Evolutionary conservation across 2,113 vertebrate species (phyloP).

Genomic region (Callopanchax toddi): DNA sequence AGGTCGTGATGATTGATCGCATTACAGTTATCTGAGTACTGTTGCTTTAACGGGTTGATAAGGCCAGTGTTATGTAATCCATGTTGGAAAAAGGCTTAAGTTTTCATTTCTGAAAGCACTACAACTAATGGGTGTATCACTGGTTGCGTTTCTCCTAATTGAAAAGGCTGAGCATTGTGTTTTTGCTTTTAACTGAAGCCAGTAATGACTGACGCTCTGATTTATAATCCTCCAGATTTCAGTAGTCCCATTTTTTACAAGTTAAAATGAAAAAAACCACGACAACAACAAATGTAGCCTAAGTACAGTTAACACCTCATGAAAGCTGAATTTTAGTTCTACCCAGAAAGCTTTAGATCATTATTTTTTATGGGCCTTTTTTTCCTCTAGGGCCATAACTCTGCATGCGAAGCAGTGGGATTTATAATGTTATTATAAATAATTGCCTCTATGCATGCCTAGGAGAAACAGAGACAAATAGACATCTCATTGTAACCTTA

Average conservation of each 20-base stretch:
- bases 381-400: neutral
- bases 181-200: conserved; percentile 7
- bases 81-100: conserved; percentile 1
- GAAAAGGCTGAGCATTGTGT: conserved; percentile 1
- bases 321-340: conserved; percentile 1
- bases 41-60: neutral
- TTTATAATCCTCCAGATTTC: conserved; percentile 2
- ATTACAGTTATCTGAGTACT: neutral
- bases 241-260: neutral
- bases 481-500: neutral
- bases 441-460: conserved; percentile 10
- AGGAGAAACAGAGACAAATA: conserved; percentile 11
- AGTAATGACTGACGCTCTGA: conserved; percentile 2
- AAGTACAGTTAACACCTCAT: conserved; percentile 6
- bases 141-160: conserved; percentile 6
- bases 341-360: conserved; percentile 3
- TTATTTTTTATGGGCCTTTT: neutral
- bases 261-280: neutral
- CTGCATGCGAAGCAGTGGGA: neutral
- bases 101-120: conserved; percentile 2
- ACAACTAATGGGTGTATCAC: conserved; percentile 1
- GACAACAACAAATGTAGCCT: neutral
- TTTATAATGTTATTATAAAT: conserved; percentile 20
- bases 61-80: neutral
- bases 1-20: neutral